Percentiles rank a stretch among this genome's conserved stretches.
phyloP scores from a whole-genome alignment of 2,888 invertebrate species.

The Drosophila fulvimacula region DNA sequence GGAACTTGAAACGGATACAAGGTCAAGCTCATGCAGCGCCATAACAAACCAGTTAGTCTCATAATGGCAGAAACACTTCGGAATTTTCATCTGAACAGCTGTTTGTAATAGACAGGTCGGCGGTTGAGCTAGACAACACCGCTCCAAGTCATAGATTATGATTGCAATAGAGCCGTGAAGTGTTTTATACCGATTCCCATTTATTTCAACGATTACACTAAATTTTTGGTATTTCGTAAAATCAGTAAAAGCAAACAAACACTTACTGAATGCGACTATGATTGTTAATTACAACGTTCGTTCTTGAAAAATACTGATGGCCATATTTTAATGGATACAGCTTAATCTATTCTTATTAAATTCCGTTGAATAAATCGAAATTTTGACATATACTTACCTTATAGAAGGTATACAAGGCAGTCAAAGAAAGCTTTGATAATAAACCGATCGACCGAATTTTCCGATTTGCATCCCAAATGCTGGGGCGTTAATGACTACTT shows the following conservation, averaged over 20 bases:
- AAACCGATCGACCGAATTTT: too few relatives aligned
- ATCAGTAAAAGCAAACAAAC: conserved; percentile 4
- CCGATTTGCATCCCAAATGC: too few relatives aligned
- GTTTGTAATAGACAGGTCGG: conserved; percentile 30
- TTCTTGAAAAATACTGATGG: background rate
- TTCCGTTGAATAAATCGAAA: too few relatives aligned
- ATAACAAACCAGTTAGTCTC: conserved; percentile 32
- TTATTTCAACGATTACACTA: conserved; percentile 4
- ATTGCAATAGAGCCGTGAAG: conserved; percentile 4
- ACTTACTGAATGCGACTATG: conserved; percentile 6
- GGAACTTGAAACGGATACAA: conserved; percentile 73
- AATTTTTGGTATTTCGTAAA: conserved; percentile 24
- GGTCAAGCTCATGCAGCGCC: conserved; percentile 67
- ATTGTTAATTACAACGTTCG: conserved; percentile 5
- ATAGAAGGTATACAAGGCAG: background rate
- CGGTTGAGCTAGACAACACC: conserved; percentile 22
- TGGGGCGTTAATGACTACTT: too few relatives aligned
- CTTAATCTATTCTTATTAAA: background rate
- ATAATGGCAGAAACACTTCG: conserved; percentile 23
- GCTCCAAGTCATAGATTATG: conserved; percentile 2
- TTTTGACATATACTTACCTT: background rate
- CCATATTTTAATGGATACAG: background rate
- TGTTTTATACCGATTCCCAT: background rate
- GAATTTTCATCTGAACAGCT: conserved; percentile 32
- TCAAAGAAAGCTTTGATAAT: background rate